Evolutionary conservation across 2,797 vertebrate species (phyloP).

Genomic region (Fistularia tabacaria): DNA sequence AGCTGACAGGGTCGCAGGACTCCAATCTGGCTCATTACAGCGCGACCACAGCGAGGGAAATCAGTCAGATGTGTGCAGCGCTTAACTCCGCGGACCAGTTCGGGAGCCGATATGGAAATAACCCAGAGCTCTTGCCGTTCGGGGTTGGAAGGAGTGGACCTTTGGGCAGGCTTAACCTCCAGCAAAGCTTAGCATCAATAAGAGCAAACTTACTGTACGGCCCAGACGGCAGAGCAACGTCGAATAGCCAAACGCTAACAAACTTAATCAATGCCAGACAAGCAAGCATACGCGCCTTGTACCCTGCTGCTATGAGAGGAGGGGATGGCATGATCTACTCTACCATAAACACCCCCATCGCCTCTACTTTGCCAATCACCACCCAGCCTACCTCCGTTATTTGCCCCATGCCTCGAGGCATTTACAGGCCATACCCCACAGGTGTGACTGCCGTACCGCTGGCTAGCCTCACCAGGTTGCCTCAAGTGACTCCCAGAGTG

Average conservation of each 20-base stretch:
- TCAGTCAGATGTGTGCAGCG: constrained; percentile 97
- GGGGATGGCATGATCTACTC: constrained; percentile 99
- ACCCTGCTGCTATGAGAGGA: constrained; percentile 88
- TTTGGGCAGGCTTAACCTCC: constrained; percentile 73
- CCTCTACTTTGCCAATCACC: constrained; percentile 98
- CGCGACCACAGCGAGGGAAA: constrained; percentile 95
- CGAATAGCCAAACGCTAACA: constrained; percentile 81
- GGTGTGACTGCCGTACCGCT: constrained; percentile 87
- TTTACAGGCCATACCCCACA: constrained; percentile 87
- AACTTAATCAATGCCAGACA: constrained; percentile 83
- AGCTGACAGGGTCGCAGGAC: constrained; percentile 80
- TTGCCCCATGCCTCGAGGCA: constrained; percentile 84
- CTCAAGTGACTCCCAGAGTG: constrained; percentile 84
- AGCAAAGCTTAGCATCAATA: constrained; percentile 81
- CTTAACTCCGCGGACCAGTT: constrained; percentile 96
- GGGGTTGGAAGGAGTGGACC: constrained; percentile 75
- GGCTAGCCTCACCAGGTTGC: constrained; percentile 88
- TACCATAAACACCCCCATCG: constrained; percentile 97
- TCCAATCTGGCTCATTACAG: constrained; percentile 96
- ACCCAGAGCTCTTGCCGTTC: constrained; percentile 84
- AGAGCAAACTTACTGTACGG: constrained; percentile 87
- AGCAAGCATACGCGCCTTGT: constrained; percentile 84
- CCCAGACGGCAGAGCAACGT: constrained; percentile 78
- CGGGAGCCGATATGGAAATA: constrained; percentile 81
- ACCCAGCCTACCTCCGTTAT: constrained; percentile 92